Conservation (phyloP, 2,888 invertebrate genomes). For the Cryptocephalus primarius region DNA sequence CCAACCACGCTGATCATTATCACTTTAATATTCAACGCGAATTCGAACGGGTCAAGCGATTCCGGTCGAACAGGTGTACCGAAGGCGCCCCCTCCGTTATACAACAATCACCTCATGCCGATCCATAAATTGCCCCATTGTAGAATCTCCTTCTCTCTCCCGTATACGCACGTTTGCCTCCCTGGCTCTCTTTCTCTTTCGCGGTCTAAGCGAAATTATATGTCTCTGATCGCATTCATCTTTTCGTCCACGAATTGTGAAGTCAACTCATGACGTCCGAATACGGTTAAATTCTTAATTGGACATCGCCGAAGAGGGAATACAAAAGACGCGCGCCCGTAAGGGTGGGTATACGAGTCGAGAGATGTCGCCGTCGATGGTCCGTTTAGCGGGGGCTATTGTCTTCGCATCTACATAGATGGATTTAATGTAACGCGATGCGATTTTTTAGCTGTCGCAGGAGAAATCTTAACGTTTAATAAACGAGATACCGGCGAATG, state of each 20-base stretch:
- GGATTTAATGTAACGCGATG: too few species aligned
- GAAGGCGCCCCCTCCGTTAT: slow-evolving; percentile 15
- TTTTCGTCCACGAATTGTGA: neutral
- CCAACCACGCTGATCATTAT: too few species aligned
- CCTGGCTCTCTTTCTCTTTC: too few species aligned
- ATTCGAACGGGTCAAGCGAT: slow-evolving; percentile 22
- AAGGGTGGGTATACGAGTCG: too few species aligned
- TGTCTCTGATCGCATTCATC: neutral
- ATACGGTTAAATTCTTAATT: neutral
- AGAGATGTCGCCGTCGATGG: too few species aligned
- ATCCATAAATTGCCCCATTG: neutral
- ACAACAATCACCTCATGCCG: neutral
- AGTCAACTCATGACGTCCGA: neutral
- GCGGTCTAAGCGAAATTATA: neutral
- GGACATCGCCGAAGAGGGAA: neutral
- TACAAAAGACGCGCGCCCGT: neutral
- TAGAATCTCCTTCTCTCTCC: neutral
- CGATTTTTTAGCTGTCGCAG: too few species aligned
- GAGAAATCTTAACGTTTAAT: too few species aligned
- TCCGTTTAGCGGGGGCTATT: too few species aligned
- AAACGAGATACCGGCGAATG: too few species aligned
- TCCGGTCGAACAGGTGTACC: slow-evolving; percentile 30
- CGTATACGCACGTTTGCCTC: too few species aligned
- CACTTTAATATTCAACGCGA: too few species aligned
- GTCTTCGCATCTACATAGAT: too few species aligned